A percentile compares a stretch with the other conserved stretches of the same genome.
These are phyloP conservation scores for Campoplex capitator DNA, from an alignment of 2,888 invertebrate genomes.

Conservation along the genomic window DNA sequence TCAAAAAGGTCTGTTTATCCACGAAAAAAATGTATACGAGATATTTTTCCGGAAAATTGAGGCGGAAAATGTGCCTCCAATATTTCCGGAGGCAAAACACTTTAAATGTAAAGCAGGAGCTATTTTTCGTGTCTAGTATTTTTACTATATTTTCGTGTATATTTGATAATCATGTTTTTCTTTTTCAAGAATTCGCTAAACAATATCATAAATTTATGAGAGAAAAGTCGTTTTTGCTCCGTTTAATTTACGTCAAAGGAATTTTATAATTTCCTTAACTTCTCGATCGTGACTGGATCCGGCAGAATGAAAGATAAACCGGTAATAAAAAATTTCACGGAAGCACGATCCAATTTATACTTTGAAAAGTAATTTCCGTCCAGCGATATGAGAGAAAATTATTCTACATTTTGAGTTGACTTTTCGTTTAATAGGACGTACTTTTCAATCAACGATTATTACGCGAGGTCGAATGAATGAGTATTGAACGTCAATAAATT, in stretches of 20 bases:
- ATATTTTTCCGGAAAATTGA: not conserved
- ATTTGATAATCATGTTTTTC: not conserved
- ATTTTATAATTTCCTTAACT: not conserved
- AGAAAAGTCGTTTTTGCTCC: not conserved
- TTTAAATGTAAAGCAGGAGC: conserved; percentile 2
- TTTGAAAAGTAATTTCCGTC: conserved; percentile 23
- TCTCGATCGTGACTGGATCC: not conserved
- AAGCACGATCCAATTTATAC: not conserved
- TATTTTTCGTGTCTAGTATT: not conserved
- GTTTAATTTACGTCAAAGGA: not conserved
- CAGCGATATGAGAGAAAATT: conserved; percentile 2
- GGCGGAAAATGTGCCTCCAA: not conserved
- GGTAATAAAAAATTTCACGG: conserved; percentile 16
- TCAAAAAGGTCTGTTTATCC: not conserved
- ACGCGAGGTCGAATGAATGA: conserved; percentile 68
- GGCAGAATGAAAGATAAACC: not conserved
- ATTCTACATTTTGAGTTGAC: not conserved
- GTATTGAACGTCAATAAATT: conserved; percentile 73
- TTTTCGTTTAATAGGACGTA: not conserved
- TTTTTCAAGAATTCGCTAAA: not conserved
- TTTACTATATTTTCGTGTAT: not conserved
- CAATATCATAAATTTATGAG: not conserved
- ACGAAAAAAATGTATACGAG: not conserved
- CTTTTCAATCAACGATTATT: conserved; percentile 15
- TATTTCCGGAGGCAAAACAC: not conserved